Conservation (phyloP, 2,113 vertebrate genomes). For the Elgaria multicarinata region DNA sequence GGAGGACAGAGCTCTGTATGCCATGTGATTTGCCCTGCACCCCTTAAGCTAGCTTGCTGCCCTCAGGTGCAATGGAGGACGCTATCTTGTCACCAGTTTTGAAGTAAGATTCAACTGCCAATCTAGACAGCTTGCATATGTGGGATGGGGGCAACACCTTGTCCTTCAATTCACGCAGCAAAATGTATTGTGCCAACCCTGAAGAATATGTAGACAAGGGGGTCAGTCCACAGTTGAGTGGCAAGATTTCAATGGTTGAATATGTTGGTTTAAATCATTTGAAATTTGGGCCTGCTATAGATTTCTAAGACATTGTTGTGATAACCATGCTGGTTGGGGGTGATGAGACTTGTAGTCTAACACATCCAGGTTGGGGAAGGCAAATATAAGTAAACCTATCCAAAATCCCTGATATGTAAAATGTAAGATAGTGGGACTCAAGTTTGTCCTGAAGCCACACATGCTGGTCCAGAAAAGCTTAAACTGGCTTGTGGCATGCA, state of each 20-base stretch:
- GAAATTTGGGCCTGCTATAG: constrained; percentile 25
- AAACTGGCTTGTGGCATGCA: not conserved
- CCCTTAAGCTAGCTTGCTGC: not conserved
- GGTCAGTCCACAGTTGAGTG: not conserved
- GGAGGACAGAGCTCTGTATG: not conserved
- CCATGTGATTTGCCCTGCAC: not conserved
- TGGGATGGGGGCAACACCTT: not conserved
- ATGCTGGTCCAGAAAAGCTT: not conserved
- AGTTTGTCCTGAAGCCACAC: not conserved
- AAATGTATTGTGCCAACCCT: not conserved
- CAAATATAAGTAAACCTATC: not conserved
- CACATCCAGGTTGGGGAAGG: no score
- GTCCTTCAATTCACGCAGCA: not conserved
- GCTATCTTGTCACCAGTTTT: not conserved
- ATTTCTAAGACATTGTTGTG: constrained; percentile 11
- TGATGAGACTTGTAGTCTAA: no score
- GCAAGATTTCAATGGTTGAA: constrained; percentile 12
- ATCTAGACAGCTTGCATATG: not conserved
- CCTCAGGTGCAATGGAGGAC: not conserved
- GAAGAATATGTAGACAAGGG: not conserved
- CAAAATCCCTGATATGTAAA: not conserved
- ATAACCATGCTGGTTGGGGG: no score
- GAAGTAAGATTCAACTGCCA: not conserved
- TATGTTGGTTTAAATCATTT: constrained; percentile 29
- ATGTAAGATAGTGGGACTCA: not conserved